phyloP scores from a whole-genome alignment of 2,113 vertebrate species.

The Lophochroa leadbeateri region DNA sequence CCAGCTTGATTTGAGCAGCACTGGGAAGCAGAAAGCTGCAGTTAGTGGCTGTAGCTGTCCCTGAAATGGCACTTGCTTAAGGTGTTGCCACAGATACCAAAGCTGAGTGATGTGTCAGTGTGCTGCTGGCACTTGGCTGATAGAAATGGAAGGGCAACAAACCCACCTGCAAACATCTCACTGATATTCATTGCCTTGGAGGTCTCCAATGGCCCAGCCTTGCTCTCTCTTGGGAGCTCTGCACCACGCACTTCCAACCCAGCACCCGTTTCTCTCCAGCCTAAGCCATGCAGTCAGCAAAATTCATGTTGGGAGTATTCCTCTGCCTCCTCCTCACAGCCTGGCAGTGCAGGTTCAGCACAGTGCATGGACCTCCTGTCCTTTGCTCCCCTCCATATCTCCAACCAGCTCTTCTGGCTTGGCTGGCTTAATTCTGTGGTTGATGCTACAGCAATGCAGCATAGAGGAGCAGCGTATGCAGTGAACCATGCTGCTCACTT shows the following conservation, averaged over 20 bases:
- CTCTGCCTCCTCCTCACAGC: not conserved
- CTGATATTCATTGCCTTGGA: not conserved
- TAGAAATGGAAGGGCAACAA: not conserved
- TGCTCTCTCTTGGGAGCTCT: not conserved
- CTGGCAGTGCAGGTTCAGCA: not conserved
- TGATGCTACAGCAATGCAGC: fast-evolving
- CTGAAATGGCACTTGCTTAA: not conserved
- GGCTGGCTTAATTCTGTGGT: not conserved
- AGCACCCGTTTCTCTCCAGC: not conserved
- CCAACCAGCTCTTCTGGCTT: not conserved
- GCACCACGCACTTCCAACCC: not conserved
- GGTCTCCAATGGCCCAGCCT: not conserved
- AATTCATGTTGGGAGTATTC: not conserved
- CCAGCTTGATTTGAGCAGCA: not conserved
- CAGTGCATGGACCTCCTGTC: fast-evolving
- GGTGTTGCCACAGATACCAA: fast-evolving
- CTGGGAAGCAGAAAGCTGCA: not conserved
- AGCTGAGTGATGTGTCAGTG: not conserved
- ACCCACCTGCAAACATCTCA: not conserved
- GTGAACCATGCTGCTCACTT: not conserved
- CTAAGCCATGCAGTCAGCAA: not conserved
- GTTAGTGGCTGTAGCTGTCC: not conserved
- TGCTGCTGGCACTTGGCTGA: not conserved
- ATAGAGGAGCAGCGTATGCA: not conserved
- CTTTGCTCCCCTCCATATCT: not conserved